phyloP scores from a whole-genome alignment of 2,113 vertebrate genomes.

The Elachura formosa region DNA sequence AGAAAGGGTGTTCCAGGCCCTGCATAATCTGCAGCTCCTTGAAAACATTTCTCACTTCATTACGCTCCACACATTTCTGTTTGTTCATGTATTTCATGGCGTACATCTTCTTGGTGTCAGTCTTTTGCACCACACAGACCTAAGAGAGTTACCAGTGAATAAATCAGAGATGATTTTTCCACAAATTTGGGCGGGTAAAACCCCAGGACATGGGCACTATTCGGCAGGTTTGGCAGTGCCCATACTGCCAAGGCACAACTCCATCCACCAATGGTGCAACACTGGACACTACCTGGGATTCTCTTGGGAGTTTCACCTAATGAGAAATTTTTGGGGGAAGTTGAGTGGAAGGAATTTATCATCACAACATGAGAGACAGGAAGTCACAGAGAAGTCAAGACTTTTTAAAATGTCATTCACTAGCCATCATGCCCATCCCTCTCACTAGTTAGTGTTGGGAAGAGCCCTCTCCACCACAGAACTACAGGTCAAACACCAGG shows the following conservation, averaged over 20 bases:
- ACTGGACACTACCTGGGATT: background rate
- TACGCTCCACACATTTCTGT: constrained; percentile 91
- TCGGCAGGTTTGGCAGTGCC: background rate
- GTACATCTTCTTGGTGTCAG: constrained; percentile 97
- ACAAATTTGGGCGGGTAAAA: background rate
- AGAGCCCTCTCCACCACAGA: background rate
- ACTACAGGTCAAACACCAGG: background rate
- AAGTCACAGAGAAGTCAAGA: background rate
- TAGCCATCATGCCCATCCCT: background rate
- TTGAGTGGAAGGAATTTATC: background rate
- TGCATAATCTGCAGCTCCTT: constrained; percentile 99
- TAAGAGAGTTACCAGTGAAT: constrained; percentile 19
- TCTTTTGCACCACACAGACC: constrained; percentile 98
- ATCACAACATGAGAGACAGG: background rate
- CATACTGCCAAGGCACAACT: background rate
- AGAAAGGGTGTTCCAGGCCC: constrained; percentile 92
- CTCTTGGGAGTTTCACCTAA: background rate
- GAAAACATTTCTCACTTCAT: constrained; percentile 95
- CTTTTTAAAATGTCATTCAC: background rate
- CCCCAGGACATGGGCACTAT: rapidly evolving
- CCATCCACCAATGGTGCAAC: rapidly evolving
- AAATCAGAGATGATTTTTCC: background rate
- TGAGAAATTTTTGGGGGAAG: background rate
- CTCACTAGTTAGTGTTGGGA: background rate
- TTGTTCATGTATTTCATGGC: constrained; percentile 99